Conservation (phyloP, 2,888 invertebrate species). For the Euclidia mi region DNA sequence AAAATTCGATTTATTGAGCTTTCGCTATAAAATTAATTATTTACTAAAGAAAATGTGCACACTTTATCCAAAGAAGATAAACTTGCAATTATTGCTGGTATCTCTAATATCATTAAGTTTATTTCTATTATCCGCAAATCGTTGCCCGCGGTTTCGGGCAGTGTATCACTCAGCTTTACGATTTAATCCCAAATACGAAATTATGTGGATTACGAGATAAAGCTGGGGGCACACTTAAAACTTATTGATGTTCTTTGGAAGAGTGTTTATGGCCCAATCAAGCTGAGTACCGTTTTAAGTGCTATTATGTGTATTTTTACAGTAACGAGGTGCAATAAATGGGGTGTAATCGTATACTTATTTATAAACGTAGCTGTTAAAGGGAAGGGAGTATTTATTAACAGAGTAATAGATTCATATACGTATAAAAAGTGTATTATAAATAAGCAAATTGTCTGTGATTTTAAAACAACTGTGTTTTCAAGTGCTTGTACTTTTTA, state of each 20-base stretch:
- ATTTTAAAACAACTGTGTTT: too few species aligned
- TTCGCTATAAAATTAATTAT: too few species aligned
- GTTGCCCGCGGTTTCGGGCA: constrained; percentile 4
- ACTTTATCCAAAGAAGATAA: too few species aligned
- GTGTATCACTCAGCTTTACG: constrained; percentile 52
- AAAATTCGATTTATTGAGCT: too few species aligned
- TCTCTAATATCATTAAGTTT: neutral
- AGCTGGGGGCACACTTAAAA: constrained; percentile 63
- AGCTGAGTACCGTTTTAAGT: constrained; percentile 54
- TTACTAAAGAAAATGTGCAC: too few species aligned
- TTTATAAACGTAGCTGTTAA: neutral
- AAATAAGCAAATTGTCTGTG: too few species aligned
- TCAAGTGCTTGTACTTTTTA: too few species aligned
- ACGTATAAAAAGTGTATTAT: too few species aligned
- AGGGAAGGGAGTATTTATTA: too few species aligned
- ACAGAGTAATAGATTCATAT: too few species aligned
- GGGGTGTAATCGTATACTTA: constrained; percentile 26
- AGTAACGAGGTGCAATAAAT: constrained; percentile 34
- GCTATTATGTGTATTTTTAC: constrained; percentile 48
- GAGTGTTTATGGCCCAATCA: constrained; percentile 63
- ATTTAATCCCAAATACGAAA: constrained; percentile 61
- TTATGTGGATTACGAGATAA: constrained; percentile 65
- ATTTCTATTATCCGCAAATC: neutral
- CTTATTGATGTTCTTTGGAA: constrained; percentile 65
- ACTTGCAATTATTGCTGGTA: too few species aligned